phyloP scores from a whole-genome alignment of 92 coral and sea anemone genomes.

The Porites divaricata region DNA sequence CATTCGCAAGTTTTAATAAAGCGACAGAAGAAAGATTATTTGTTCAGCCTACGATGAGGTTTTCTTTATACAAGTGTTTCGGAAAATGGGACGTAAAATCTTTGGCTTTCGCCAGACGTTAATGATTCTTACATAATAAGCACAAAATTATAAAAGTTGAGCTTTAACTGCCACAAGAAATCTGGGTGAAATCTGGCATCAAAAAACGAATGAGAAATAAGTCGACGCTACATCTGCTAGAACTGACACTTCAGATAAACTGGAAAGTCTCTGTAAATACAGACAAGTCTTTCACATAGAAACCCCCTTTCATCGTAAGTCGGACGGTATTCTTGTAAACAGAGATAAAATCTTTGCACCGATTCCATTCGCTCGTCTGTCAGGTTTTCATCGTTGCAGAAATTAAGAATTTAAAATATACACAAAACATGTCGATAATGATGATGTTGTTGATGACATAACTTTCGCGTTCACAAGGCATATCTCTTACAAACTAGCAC shows the following conservation, averaged over 20 bases:
- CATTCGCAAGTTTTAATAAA: slow-evolving; percentile 6
- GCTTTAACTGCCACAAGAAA: background rate
- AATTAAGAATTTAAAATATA: background rate
- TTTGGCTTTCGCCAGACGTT: background rate
- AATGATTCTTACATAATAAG: background rate
- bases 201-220: background rate
- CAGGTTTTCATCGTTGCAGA: background rate
- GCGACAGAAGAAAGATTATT: slow-evolving; percentile 8
- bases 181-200: background rate
- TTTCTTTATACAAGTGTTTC: slow-evolving; percentile 5
- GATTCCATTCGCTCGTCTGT: background rate
- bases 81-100: background rate
- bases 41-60: background rate
- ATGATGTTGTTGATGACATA: background rate
- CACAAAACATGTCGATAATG: background rate
- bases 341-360: background rate
- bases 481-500: background rate
- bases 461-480: background rate
- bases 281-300: too few relatives aligned
- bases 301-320: background rate
- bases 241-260: background rate
- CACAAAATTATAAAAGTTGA: background rate
- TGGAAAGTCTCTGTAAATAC: too few relatives aligned
- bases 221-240: background rate
- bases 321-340: background rate